phyloP scores from a whole-genome alignment of 2,113 vertebrate species.

The Craseonycteris thonglongyai region DNA sequence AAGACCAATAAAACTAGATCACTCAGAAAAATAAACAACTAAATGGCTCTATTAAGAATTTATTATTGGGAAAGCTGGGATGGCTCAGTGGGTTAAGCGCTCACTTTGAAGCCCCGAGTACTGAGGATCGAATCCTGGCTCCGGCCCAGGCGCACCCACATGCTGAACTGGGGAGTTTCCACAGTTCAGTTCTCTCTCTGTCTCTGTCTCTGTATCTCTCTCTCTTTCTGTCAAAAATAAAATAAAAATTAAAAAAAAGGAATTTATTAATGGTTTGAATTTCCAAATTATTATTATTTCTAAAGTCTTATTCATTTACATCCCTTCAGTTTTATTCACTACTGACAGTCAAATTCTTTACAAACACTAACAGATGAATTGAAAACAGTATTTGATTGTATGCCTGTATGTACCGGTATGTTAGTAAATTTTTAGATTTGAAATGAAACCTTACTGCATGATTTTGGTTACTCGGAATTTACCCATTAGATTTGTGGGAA shows the following conservation, averaged over 20 bases:
- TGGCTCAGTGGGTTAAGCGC: too few species aligned
- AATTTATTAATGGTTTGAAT: not conserved
- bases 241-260: too few species aligned
- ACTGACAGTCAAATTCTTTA: not conserved
- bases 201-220: too few species aligned
- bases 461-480: not conserved
- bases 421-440: not conserved
- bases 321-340: not conserved
- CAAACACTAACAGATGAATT: not conserved
- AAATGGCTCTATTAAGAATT: not conserved
- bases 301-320: not conserved
- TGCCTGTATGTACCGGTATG: not conserved
- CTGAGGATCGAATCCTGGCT: too few species aligned
- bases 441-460: not conserved
- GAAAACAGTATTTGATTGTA: not conserved
- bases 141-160: too few species aligned
- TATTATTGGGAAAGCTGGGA: too few species aligned
- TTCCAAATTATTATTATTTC: not conserved
- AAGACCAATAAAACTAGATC: not conserved
- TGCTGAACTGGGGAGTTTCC: too few species aligned
- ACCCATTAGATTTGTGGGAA: not conserved
- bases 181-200: too few species aligned
- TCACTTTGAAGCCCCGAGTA: too few species aligned
- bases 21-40: not conserved
- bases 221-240: too few species aligned